Percentiles rank a stretch among this genome's conserved stretches.
Evolutionary conservation across 1,140 invertebrate genomes (phyloP).

Genomic region (Platyscapa corneri): DNA sequence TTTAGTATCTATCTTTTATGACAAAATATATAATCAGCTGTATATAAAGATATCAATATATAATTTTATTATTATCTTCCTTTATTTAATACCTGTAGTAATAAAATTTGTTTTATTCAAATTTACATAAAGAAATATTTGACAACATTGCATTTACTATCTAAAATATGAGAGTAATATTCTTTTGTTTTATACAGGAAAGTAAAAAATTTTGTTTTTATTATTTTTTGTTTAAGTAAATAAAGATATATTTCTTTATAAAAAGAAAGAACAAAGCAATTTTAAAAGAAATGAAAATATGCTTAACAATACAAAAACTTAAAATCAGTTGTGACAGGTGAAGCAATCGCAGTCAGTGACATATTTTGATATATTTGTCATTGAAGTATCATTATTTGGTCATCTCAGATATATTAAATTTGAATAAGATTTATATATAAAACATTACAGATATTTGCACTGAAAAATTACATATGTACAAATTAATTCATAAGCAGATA

Average conservation of each 20-base stretch:
- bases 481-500: conserved; percentile 68
- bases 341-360: conserved; percentile 57
- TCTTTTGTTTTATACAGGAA: too few species aligned
- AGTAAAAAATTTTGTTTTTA: too few species aligned
- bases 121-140: too few species aligned
- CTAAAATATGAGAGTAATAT: too few species aligned
- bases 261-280: conserved; percentile 11
- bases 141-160: too few species aligned
- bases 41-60: too few species aligned
- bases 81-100: too few species aligned
- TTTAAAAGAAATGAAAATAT: conserved; percentile 34
- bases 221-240: too few species aligned
- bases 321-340: conserved; percentile 38
- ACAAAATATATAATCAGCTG: too few species aligned
- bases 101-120: too few species aligned
- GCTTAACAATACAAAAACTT: conserved; percentile 23
- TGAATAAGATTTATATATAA: conserved; percentile 69
- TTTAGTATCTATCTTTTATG: too few species aligned
- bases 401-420: conserved; percentile 58
- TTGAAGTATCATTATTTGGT: conserved; percentile 45
- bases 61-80: too few species aligned
- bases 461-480: conserved; percentile 66
- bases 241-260: background rate
- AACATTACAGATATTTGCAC: conserved; percentile 60
- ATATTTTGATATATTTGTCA: conserved; percentile 57